Percentiles rank a stretch among this genome's conserved stretches.
Evolutionary conservation across 2,797 vertebrate species (phyloP).

Genomic region (Labroides dimidiatus): DNA sequence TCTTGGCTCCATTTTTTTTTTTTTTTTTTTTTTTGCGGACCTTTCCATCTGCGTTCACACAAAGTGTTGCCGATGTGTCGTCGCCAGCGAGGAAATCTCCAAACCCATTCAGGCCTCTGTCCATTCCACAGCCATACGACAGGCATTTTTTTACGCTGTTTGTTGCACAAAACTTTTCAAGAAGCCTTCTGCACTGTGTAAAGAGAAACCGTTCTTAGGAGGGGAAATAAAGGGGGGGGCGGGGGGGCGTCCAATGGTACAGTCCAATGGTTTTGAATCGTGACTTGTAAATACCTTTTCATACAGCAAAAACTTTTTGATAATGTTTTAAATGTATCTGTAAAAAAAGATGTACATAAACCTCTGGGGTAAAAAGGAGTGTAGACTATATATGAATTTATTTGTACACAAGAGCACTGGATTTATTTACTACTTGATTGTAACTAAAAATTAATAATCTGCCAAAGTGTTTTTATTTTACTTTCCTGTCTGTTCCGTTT

Average conservation of each 20-base stretch:
- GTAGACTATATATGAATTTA: conserved; percentile 87
- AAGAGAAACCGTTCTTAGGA: conserved; percentile 77
- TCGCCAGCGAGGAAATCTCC: conserved; percentile 57
- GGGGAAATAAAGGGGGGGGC: conserved; percentile 36
- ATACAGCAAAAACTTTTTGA: no score
- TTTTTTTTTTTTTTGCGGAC: conserved; percentile 21
- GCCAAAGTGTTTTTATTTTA: conserved; percentile 87
- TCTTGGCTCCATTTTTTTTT: conserved; percentile 11
- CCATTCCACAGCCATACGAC: conserved; percentile 78
- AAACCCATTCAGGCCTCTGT: conserved; percentile 54
- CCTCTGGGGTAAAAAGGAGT: conserved; percentile 78
- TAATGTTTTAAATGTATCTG: conserved; percentile 45
- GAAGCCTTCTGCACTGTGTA: conserved; percentile 91
- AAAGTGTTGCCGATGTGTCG: conserved; percentile 52
- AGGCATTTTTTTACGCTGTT: conserved; percentile 86
- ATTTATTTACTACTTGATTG: conserved; percentile 91
- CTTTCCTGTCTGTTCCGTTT: conserved; percentile 55
- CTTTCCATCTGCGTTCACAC: conserved; percentile 37
- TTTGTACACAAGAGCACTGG: conserved; percentile 88
- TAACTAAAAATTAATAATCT: conserved; percentile 90
- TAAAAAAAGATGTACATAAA: conserved; percentile 85
- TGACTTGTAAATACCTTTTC: conserved; percentile 53
- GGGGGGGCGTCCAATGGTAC: conserved; percentile 57
- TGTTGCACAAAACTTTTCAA: conserved; percentile 89
- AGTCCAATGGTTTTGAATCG: conserved; percentile 83